Conservation (phyloP, 1,140 invertebrate species). For the Geopemphigus sp. region DNA sequence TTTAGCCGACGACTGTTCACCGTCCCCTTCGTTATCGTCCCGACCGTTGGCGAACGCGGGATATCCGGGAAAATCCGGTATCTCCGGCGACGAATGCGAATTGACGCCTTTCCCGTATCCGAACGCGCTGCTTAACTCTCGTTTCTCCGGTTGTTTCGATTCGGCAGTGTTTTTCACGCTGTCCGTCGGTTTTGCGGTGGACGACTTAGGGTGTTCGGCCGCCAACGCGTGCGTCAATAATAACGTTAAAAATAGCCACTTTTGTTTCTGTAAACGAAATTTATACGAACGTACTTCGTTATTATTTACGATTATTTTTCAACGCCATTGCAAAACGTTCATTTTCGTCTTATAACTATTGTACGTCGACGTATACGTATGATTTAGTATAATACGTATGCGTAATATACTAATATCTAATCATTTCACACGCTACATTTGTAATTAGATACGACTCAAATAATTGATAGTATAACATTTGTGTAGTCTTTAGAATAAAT, state of each 20-base stretch:
- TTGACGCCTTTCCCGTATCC: conserved; percentile 31
- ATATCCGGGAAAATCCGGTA: neutral
- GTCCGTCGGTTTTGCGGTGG: neutral
- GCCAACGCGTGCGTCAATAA: conserved; percentile 16
- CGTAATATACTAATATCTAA: no score
- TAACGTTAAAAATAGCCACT: conserved; percentile 41
- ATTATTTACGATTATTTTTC: no score
- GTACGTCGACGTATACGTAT: no score
- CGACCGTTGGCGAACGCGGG: neutral
- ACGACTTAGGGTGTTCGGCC: neutral
- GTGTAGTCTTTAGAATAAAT: no score
- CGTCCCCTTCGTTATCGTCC: neutral
- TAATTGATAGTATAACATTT: no score
- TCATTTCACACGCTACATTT: no score
- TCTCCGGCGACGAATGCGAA: neutral
- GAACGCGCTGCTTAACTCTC: conserved; percentile 61
- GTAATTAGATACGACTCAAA: no score
- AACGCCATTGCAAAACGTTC: no score
- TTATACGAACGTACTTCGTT: no score
- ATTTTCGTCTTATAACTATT: no score
- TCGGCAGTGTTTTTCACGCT: conserved; percentile 52
- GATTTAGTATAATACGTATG: no score
- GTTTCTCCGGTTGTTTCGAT: conserved; percentile 66
- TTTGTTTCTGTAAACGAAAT: conserved; percentile 32
- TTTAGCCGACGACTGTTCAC: neutral